Evolutionary conservation across 2,113 vertebrate genomes (phyloP).

Genomic region (Tenrec ecaudatus): DNA sequence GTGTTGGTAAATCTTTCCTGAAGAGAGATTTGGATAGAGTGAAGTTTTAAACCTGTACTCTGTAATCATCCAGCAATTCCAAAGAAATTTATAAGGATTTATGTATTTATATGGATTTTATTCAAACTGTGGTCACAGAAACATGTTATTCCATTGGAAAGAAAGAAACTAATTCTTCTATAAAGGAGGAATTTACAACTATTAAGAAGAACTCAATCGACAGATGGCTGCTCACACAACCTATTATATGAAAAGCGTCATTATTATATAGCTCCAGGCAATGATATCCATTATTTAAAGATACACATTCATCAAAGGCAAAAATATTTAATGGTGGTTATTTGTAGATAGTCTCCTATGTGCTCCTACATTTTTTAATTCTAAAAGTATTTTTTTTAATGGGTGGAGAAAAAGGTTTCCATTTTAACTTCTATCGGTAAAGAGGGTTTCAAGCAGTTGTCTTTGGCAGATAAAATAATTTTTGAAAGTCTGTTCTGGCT

Average conservation of each 20-base stretch:
- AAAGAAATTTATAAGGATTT: background rate
- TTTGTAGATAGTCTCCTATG: background rate
- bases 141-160: constrained; percentile 19
- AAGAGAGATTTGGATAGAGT: background rate
- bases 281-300: background rate
- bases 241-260: background rate
- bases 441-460: background rate
- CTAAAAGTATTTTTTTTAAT: background rate
- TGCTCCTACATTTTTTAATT: background rate
- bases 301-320: background rate
- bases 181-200: constrained; percentile 28
- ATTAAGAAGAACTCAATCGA: background rate
- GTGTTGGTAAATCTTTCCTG: background rate
- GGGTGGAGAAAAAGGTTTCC: background rate
- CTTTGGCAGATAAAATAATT: constrained; percentile 23
- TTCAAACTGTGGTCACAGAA: background rate
- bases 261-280: background rate
- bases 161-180: background rate
- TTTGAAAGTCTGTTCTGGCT: constrained; percentile 31
- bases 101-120: background rate
- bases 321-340: constrained; percentile 43
- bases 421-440: constrained; percentile 32
- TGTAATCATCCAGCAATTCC: background rate
- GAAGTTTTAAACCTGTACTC: background rate
- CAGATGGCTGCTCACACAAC: background rate